Evolutionary conservation across 2,888 invertebrate species (phyloP).

Genomic region (Tiliacea aurago): DNA sequence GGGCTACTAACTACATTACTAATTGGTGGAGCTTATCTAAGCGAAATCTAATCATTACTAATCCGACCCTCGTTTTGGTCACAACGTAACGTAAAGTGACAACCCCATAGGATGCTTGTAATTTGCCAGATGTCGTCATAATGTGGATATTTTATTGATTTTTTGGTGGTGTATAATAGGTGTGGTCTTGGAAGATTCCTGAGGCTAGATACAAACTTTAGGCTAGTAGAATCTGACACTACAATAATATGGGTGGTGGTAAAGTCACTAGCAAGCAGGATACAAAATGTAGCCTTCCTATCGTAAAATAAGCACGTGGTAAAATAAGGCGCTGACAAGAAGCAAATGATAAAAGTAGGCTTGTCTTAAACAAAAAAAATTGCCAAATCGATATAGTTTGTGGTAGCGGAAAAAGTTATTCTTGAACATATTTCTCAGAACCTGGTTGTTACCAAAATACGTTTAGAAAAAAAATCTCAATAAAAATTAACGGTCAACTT

Average conservation of each 20-base stretch:
- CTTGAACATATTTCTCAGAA: too few relatives aligned
- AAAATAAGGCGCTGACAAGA: too few relatives aligned
- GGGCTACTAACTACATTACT: slow-evolving; percentile 53
- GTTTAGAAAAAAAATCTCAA: too few relatives aligned
- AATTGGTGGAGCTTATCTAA: slow-evolving; percentile 63
- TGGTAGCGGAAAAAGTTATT: too few relatives aligned
- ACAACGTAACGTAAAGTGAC: slow-evolving; percentile 39
- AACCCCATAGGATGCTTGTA: slow-evolving; percentile 44
- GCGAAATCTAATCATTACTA: slow-evolving; percentile 60
- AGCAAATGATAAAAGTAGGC: too few relatives aligned
- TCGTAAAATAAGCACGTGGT: too few relatives aligned
- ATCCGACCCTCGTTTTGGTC: slow-evolving; percentile 52
- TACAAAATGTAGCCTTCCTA: too few relatives aligned
- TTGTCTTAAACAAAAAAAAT: too few relatives aligned
- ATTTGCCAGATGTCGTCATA: slow-evolving; percentile 46
- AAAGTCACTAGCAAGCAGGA: too few relatives aligned
- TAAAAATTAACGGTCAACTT: too few relatives aligned
- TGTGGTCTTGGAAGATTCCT: slow-evolving; percentile 18
- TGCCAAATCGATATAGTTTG: too few relatives aligned
- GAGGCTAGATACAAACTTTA: slow-evolving; percentile 18
- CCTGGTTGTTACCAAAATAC: too few relatives aligned
- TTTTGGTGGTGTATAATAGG: background rate
- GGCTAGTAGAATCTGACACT: background rate
- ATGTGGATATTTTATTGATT: slow-evolving; percentile 25
- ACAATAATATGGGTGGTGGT: background rate